Evolutionary conservation across 2,888 invertebrate species (phyloP), one percentile per base, ranked within the genome.

Genomic region (Erebia aethiops): DNA sequence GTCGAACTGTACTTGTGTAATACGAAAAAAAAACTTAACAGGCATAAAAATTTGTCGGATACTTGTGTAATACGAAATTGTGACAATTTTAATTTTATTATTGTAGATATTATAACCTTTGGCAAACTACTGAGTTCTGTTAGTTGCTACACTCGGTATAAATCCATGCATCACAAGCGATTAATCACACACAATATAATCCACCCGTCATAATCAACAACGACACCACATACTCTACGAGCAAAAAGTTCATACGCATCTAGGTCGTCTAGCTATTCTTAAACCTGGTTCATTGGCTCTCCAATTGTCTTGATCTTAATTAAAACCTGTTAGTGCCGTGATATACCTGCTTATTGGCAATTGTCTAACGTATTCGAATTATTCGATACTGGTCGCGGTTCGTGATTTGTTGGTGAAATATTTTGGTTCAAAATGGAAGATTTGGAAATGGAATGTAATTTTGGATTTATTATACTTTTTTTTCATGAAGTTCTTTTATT

Each of bases 261-360:
- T 72, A 60, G 75, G 75, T 70, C 74, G 71, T 61, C 46, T 58
- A 57, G 69, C 71, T 76, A 77, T 77, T 77, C 64, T 73, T 62
- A 54, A 70, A 63, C 62, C 68, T 72, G 67, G 70, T 70, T 71
- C 74, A 73, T 77, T 76, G 76, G 76, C 76, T 73, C 63, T 67
- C 35, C 49, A 64, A 73, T 61, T 70, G 73, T 70, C 65, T 73
- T 7, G 68, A 62, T 58, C 68, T 73, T 66, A 70, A 72, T 70
- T 72, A 56, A 60, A 70, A 64, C 64, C 57, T 41, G 60, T 61
- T 65, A 64, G 52, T 64, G 35, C 46, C 41, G 65, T 70, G 64
- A 70, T 73, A 64, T 61, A 70, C 66, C 43, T 56, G 54, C 57
- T 14, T 62, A 63, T 68, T 64, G 60, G 63, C 66, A 18, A 65